Evolutionary conservation across 2,797 vertebrate genomes (phyloP).

Genomic region (Labeo calbasu): DNA sequence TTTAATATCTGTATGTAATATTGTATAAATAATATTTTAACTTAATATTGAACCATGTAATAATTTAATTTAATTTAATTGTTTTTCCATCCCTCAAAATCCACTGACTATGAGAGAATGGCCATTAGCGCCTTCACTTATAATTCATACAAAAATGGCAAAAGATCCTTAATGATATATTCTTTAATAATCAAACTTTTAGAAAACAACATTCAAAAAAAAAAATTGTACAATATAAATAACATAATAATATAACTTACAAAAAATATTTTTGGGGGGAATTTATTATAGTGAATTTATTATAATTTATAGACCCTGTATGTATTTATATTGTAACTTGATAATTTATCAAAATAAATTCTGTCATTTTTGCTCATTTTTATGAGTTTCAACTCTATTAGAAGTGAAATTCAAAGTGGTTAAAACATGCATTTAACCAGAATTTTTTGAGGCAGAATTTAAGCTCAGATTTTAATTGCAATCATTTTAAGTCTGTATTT

Average conservation of each 20-base stretch:
- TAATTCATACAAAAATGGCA: too few species aligned
- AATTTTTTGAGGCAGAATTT: background rate
- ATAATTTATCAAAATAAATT: background rate
- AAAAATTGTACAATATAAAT: background rate
- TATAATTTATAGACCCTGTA: background rate
- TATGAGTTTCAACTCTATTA: background rate
- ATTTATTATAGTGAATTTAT: too few species aligned
- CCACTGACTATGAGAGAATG: background rate
- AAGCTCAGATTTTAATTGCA: background rate
- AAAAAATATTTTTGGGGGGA: background rate
- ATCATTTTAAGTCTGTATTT: background rate
- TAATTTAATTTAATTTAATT: background rate
- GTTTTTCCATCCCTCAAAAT: background rate
- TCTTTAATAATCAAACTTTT: too few species aligned
- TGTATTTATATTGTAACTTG: too few species aligned
- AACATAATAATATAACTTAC: background rate
- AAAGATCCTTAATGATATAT: too few species aligned
- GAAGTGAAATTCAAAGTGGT: background rate
- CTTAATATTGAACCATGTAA: background rate
- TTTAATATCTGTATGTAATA: background rate
- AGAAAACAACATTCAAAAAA: background rate
- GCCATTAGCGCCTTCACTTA: background rate
- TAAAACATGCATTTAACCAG: background rate
- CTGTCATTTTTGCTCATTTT: background rate
- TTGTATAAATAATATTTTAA: background rate